These are phyloP conservation scores for Sander lucioperca DNA, from an alignment of 2,113 vertebrate species.

Conservation along the genomic window DNA sequence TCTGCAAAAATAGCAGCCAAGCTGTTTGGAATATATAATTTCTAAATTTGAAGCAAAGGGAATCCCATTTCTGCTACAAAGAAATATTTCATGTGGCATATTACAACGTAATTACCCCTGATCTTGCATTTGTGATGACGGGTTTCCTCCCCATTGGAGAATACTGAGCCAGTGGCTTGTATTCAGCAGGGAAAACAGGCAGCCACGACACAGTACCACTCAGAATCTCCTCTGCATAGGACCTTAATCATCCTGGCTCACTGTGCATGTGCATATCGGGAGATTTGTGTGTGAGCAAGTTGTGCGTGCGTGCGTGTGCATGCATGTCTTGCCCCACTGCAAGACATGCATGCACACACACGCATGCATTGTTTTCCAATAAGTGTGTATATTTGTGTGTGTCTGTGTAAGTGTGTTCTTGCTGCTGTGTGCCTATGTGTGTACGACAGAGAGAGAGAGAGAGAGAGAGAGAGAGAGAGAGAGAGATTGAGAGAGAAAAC, in stretches of 20 bases:
- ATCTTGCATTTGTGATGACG: conserved; percentile 77
- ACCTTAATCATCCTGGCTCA: conserved; percentile 79
- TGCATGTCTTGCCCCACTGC: conserved; percentile 59
- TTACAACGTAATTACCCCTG: conserved; percentile 79
- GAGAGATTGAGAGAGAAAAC: conserved; percentile 57
- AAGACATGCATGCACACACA: too few relatives aligned
- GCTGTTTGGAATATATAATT: conserved; percentile 52
- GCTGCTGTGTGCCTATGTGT: conserved; percentile 57
- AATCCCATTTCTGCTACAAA: conserved; percentile 62
- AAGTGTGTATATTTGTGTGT: conserved; percentile 70
- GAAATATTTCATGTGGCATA: conserved; percentile 75
- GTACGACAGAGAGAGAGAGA: conserved; percentile 48
- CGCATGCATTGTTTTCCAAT: conserved; percentile 66
- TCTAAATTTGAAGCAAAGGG: conserved; percentile 68
- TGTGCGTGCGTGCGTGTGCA: conserved; percentile 38
- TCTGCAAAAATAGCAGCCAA: conserved; percentile 38
- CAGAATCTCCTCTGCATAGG: conserved; percentile 74
- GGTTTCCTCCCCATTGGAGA: conserved; percentile 76
- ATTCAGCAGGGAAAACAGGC: conserved; percentile 81
- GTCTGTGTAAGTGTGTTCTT: conserved; percentile 39
- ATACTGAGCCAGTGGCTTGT: conserved; percentile 74
- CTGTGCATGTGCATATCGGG: conserved; percentile 77
- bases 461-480: conserved; percentile 57
- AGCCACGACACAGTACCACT: conserved; percentile 61
- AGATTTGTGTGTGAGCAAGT: conserved; percentile 71